Evolutionary conservation across 2,888 invertebrate genomes (phyloP), one percentile per base, ranked within the genome.

Genomic region (Lysandra coridon): DNA sequence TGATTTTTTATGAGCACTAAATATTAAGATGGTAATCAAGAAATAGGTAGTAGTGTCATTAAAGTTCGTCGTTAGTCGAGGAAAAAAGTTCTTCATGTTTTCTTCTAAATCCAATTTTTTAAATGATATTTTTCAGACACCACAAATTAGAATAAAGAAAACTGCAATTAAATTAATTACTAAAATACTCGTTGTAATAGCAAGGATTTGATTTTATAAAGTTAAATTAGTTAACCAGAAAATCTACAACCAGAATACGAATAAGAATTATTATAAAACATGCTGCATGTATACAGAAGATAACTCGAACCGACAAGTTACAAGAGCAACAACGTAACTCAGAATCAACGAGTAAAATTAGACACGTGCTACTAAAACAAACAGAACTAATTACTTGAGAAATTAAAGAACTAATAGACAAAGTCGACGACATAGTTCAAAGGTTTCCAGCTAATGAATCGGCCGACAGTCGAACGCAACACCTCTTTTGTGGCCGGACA

Each of bases 381-480:
- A 83, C 83, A 84, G 83, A 86, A 84, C 86, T 85, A 86, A 88
- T 76, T 40, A 74, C 60, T 40, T n/a, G 87, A 87, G 87, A 84
- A 82, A 84, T 84, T 80, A 84, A 86, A 87, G 86, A 88, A 90
- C 88, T 89, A 90, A 89, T 88, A 87, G 87, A 84, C 85, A 85
- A 89, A 86, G 86, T 86, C 86, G 87, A 87, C 86, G 85, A 84
- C 88, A 85, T 90, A 92, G 91, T 91, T 93, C 92, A 93, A 93
- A 93, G 90, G 86, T 89, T 87, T 89, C 85, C 84, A 88, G 86
- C 90, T 92, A 94, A 93, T 94, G 93, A 93, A 93, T 93, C 92
- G 92, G 92, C 90, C 89, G 92, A 93, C 92, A 92, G 89, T 86
- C 86, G 87, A 88, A 88, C 84, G 93, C 93, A 92, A 91, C 93